Percentiles rank a stretch among this genome's conserved stretches.
phyloP scores from a whole-genome alignment of 1,140 invertebrate genomes.

The Cydia strobilella region DNA sequence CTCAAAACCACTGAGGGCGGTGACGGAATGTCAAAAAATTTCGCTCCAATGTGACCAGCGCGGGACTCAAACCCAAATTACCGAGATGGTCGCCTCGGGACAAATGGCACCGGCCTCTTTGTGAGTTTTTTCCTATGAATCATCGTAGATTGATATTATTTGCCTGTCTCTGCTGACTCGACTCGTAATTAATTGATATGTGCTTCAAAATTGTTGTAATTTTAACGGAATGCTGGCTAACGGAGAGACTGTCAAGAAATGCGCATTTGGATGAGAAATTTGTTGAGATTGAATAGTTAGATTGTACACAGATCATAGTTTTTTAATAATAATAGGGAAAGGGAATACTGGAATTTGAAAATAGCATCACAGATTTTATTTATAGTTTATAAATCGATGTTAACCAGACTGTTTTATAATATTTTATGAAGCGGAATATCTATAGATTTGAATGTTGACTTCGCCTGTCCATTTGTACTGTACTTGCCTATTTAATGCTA shows the following conservation, averaged over 20 bases:
- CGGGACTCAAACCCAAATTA: constrained; percentile 28
- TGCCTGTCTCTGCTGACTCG: constrained; percentile 26
- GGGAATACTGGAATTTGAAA: too few species aligned
- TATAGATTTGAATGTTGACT: too few species aligned
- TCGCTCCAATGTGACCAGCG: constrained; percentile 59
- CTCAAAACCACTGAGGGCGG: constrained; percentile 52
- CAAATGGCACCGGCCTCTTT: constrained; percentile 35
- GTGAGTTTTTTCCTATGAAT: constrained; percentile 24
- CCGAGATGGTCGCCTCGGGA: constrained; percentile 40
- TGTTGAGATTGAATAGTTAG: background rate
- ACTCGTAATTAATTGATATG: constrained; percentile 19
- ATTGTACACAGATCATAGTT: background rate
- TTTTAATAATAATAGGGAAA: too few species aligned
- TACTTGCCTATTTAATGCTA: too few species aligned
- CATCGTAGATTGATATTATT: constrained; percentile 32
- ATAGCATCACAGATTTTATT: too few species aligned
- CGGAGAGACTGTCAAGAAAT: constrained; percentile 6
- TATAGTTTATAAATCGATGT: too few species aligned
- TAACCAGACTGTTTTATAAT: too few species aligned
- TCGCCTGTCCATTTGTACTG: too few species aligned
- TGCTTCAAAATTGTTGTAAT: constrained; percentile 18
- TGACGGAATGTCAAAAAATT: constrained; percentile 75
- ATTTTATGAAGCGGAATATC: too few species aligned
- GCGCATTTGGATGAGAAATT: background rate
- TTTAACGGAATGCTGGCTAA: constrained; percentile 22